Conservation (phyloP, 2,888 invertebrate genomes). For the Drosophila flavopinicola region DNA sequence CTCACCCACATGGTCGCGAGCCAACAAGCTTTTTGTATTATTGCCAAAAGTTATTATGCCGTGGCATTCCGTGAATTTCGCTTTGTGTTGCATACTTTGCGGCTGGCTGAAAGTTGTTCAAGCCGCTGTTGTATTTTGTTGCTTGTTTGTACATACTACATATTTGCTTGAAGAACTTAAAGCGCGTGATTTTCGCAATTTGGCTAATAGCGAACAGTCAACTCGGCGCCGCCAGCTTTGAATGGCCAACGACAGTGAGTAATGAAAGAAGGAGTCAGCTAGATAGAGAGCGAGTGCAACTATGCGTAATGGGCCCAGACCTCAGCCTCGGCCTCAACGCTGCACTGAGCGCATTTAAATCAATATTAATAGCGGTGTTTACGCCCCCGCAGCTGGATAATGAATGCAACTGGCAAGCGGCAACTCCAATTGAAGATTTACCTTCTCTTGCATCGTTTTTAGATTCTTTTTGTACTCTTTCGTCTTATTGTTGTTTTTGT, state of each 20-base stretch:
- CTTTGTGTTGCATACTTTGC: conserved; percentile 63
- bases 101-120: conserved; percentile 49
- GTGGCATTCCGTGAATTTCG: conserved; percentile 52
- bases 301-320: conserved; percentile 26
- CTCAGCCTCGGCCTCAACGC: background rate
- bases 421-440: conserved; percentile 56
- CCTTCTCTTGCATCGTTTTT: conserved; percentile 41
- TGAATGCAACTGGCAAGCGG: conserved; percentile 43
- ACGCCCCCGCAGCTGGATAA: conserved; percentile 45
- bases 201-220: conserved; percentile 68
- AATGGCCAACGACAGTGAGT: conserved; percentile 62
- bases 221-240: conserved; percentile 55
- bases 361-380: conserved; percentile 72
- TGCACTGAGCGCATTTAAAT: conserved; percentile 60
- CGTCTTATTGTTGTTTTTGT: conserved; percentile 10
- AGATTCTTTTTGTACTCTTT: background rate
- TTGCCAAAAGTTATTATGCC: conserved; percentile 75
- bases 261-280: conserved; percentile 37
- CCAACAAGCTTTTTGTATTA: conserved; percentile 66
- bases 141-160: conserved; percentile 2
- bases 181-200: conserved; percentile 69
- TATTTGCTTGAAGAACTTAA: conserved; percentile 48
- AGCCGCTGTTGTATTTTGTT: conserved; percentile 9
- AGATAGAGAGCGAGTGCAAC: conserved; percentile 3
- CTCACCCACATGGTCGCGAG: conserved; percentile 25